phyloP scores from a whole-genome alignment of 2,797 vertebrate species.

The Sebastiscus albofasciatus region DNA sequence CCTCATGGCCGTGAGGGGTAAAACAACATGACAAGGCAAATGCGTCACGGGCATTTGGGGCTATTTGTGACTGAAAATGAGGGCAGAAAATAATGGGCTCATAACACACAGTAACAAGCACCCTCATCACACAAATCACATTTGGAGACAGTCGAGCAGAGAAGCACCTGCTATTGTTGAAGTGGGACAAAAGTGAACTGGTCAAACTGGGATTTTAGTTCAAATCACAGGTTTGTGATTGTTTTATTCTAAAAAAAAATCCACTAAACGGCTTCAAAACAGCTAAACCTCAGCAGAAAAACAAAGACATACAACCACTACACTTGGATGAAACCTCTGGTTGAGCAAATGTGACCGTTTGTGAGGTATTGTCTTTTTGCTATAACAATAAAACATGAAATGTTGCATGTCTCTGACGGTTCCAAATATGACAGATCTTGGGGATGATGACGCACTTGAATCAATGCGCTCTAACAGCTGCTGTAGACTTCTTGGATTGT shows the following conservation, averaged over 20 bases:
- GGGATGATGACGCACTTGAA: background rate
- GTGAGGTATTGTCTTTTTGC: background rate
- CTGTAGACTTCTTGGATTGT: background rate
- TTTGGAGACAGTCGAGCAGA: slow-evolving; percentile 8
- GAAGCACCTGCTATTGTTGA: slow-evolving; percentile 8
- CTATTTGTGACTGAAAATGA: slow-evolving; percentile 48
- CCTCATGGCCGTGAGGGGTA: slow-evolving; percentile 52
- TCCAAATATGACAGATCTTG: background rate
- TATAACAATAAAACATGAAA: background rate
- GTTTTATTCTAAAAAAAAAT: background rate
- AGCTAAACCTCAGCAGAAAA: background rate
- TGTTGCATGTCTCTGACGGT: background rate
- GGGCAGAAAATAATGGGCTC: slow-evolving; percentile 49
- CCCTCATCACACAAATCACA: slow-evolving; percentile 23
- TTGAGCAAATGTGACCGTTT: background rate
- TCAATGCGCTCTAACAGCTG: background rate
- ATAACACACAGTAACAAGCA: slow-evolving; percentile 20
- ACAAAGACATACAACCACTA: background rate
- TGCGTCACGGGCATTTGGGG: slow-evolving; percentile 23
- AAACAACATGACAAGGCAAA: slow-evolving; percentile 35
- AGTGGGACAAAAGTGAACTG: slow-evolving; percentile 9
- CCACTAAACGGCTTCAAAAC: background rate
- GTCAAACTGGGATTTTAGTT: background rate
- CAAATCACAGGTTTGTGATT: background rate
- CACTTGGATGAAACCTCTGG: background rate